Evolutionary conservation across 2,888 invertebrate species (phyloP), one percentile per base, ranked within the genome.

Genomic region (Phortica magna): DNA sequence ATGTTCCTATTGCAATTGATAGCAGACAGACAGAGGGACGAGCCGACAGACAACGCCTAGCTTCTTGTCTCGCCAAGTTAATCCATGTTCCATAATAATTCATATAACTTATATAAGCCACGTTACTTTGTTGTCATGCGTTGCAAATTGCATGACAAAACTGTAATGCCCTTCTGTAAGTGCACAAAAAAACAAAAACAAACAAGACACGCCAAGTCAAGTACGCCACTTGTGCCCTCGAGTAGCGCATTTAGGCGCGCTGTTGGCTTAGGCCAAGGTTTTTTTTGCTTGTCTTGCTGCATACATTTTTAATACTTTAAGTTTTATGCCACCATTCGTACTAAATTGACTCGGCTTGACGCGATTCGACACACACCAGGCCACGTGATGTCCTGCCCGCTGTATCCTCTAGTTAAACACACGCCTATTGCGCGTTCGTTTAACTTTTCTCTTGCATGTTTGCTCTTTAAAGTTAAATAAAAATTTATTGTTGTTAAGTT

Each of bases 201-300:
- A 48, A 48, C 10, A 48, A 59, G 59, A 1, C 14, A 55, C 55
- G 31, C 6, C n/a, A 55, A 55, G 61, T 61, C 61, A 61, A 61
- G 61, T 61, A 61, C 61, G 10, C 61, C 61, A 61, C 22, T 61
- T 61, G 22, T 9, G 61, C 4, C 61, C 61, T 61, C 61, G 19
- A 61, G 61, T 10, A 61, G 31, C 19, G 19, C 48, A 43, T 43
- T 6, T 41, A n/a, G 59, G 61, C 73, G 65, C 59, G 76, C 61
- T 81, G 74, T 73, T 76, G 71, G 77, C 76, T 76, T 41, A 72
- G 22, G n/a, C 12, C 22, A 53, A 17, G 73, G 75, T 76, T 74
- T 83, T 88, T 86, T 86, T 85, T 88, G 81, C 88, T 48, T 48
- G 48, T 7, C 14, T 48, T 48, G 48, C 9, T 48, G 14, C 9